Percentiles rank a stretch among this genome's conserved stretches.
Conservation (phyloP, 2,797 vertebrate species). For the Myotis findleyi region DNA sequence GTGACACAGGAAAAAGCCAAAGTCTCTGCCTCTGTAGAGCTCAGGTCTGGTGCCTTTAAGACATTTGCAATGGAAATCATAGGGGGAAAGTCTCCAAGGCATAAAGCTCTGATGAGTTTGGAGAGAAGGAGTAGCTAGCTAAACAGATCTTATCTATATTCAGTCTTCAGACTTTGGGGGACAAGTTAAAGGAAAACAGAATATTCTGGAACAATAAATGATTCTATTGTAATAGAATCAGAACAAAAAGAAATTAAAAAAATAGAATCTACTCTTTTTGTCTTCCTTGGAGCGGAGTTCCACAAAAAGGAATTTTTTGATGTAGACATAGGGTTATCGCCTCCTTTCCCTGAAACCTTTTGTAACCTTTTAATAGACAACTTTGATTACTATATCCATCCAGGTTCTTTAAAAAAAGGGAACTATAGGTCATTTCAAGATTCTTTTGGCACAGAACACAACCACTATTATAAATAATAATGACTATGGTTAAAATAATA, state of each 20-base stretch:
- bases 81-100: background rate
- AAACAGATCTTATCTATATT: background rate
- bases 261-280: background rate
- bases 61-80: background rate
- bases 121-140: background rate
- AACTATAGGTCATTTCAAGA: background rate
- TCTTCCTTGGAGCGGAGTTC: constrained; percentile 5
- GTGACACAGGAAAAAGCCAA: background rate
- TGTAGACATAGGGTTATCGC: background rate
- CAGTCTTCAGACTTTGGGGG: background rate
- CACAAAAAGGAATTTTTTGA: background rate
- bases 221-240: background rate
- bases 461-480: background rate
- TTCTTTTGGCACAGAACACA: background rate
- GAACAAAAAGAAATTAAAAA: constrained; percentile 27
- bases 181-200: constrained; percentile 11
- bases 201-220: constrained; percentile 19
- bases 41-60: background rate
- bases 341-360: constrained; percentile 1
- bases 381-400: background rate
- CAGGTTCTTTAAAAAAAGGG: background rate
- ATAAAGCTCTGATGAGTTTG: background rate
- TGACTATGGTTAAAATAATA: background rate
- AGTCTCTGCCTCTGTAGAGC: background rate
- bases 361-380: background rate